Evolutionary conservation across 2,113 vertebrate genomes (phyloP), one percentile per base, ranked within the genome.

Genomic region (Procapra przewalskii): DNA sequence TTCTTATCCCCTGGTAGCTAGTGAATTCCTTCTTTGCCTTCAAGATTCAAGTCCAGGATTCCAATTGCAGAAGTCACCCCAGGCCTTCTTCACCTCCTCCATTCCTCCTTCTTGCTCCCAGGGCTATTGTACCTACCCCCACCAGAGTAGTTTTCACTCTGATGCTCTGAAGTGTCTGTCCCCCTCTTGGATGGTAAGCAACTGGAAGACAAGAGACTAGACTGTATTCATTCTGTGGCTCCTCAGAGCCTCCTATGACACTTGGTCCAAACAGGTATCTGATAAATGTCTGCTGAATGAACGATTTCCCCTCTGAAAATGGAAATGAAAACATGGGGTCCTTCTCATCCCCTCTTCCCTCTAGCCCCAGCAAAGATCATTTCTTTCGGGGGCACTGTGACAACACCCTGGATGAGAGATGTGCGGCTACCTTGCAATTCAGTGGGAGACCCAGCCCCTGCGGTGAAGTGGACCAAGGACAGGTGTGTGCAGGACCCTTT

Each of bases 401-500:
- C 99, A 9, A 99, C 99, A 0, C 99, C 99, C 0, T 99, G 99
- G 99, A 99, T 99, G 99, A 99, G 99, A 98, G 99, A 99, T 1
- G 99, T 99, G 75, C 99, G 99, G 27, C 99, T 99, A 95, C 99
- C 99, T 0, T 99, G 99, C 98, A 99, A 99, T 98, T 99, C 99
- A 0, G 99, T 99, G 0, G 99, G 99, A 40, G 99, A 99, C 48
- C 99, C 99, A 0, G 99, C 99, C 40, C 99, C 99, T 0, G 99
- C 99, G 43, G 99, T 99, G 95, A 99, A 99, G 97, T 99, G 99
- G 99, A 99, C 99, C 97, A 99, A 99, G 99, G 99, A 99, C 99
- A 99, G 99, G 99, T 99, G 89, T 31, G 0, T 36, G 16, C 0
- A 0, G 57, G 75, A 11, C 64, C 23, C 45, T 17, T 31, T 29